Conservation (phyloP, 2,888 invertebrate genomes). For the Tortricodes alternella region DNA sequence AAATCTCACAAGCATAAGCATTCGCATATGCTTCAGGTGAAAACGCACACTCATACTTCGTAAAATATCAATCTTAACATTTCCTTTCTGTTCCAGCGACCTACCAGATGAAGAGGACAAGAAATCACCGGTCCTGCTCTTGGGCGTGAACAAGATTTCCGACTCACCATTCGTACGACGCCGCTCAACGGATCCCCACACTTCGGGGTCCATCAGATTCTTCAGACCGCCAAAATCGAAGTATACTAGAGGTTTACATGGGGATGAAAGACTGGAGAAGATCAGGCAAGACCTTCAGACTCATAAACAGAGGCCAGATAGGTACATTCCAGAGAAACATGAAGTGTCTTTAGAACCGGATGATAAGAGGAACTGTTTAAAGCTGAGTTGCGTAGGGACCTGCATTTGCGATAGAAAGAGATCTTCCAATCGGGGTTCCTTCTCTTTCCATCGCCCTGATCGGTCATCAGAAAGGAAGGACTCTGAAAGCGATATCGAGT, state of each 20-base stretch:
- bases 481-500: slow-evolving; percentile 75
- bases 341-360: slow-evolving; percentile 65
- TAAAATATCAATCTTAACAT: background rate
- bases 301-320: slow-evolving; percentile 70
- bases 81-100: slow-evolving; percentile 76
- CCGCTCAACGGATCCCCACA: slow-evolving; percentile 65
- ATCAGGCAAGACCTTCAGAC: slow-evolving; percentile 72
- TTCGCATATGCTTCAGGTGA: background rate
- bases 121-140: slow-evolving; percentile 82
- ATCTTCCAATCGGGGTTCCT: slow-evolving; percentile 68
- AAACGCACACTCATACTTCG: too few species aligned
- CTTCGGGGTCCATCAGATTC: slow-evolving; percentile 70
- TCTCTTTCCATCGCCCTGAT: slow-evolving; percentile 71
- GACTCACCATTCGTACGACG: slow-evolving; percentile 73
- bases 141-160: slow-evolving; percentile 83
- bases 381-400: slow-evolving; percentile 65
- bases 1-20: too few species aligned
- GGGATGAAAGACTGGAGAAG: slow-evolving; percentile 73
- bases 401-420: slow-evolving; percentile 72
- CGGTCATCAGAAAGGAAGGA: slow-evolving; percentile 61
- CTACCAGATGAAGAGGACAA: slow-evolving; percentile 84
- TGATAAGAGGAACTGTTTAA: slow-evolving; percentile 55
- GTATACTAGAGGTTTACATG: slow-evolving; percentile 72
- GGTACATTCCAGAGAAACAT: slow-evolving; percentile 70
- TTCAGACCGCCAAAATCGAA: slow-evolving; percentile 74